Percentiles rank a stretch among this genome's conserved stretches.
These are phyloP conservation scores for Lontra canadensis DNA, from an alignment of 2,113 vertebrate species.

Conservation along the genomic window DNA sequence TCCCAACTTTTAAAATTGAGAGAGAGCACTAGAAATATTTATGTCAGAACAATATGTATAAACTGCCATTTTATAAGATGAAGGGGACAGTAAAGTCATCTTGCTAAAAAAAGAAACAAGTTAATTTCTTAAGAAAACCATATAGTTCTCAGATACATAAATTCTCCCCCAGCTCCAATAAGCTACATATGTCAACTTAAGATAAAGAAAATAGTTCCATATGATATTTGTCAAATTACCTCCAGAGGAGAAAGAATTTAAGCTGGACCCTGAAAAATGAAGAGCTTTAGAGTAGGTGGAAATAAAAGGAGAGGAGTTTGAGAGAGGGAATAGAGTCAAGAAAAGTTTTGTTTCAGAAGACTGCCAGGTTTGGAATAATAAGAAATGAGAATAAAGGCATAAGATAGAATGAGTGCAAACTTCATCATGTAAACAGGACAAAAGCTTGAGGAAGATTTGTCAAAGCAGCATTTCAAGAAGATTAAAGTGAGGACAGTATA, in stretches of 20 bases:
- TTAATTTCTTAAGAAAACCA: neutral
- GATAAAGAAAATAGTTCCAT: neutral
- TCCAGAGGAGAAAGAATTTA: neutral
- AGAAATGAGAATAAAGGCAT: neutral
- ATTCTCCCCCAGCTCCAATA: neutral
- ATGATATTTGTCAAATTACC: neutral
- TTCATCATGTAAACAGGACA: neutral
- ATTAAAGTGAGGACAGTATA: accelerated
- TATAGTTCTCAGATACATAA: neutral
- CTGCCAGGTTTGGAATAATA: neutral
- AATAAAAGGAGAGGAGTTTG: neutral
- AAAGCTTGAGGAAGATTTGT: neutral
- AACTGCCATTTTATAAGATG: neutral
- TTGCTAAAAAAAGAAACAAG: neutral
- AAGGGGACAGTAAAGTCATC: neutral
- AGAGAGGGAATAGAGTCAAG: neutral
- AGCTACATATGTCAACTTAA: neutral
- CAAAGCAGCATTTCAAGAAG: neutral
- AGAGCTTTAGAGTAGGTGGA: neutral
- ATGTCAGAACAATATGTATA: neutral
- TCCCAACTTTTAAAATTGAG: neutral
- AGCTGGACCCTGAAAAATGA: neutral
- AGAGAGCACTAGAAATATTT: neutral
- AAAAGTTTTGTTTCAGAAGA: neutral
- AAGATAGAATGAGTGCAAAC: neutral